phyloP scores from a whole-genome alignment of 1,140 invertebrate species.

The Proctacanthus coquilletti region DNA sequence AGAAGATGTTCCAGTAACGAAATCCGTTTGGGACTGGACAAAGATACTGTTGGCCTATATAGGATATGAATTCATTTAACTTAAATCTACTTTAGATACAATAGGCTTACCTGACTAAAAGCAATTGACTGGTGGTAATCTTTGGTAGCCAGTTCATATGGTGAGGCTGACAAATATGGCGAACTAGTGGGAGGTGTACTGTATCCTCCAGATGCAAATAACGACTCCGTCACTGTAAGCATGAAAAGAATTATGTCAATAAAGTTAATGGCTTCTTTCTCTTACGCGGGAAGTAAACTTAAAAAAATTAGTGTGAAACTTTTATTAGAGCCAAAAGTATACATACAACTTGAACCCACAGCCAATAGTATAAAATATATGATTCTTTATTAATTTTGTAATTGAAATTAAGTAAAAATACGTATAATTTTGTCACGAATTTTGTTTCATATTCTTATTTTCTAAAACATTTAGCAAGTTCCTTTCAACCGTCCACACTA shows the following conservation, averaged over 20 bases:
- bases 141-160: not conserved
- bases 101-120: not conserved
- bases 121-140: not conserved
- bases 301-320: too few species aligned
- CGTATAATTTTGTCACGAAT: too few species aligned
- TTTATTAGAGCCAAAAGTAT: too few species aligned
- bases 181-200: not conserved
- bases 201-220: not conserved
- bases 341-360: too few species aligned
- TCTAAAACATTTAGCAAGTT: too few species aligned
- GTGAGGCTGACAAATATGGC: not conserved
- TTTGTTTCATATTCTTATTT: too few species aligned
- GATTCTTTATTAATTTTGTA: too few species aligned
- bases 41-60: not conserved
- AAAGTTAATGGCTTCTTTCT: too few species aligned
- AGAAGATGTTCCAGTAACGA: not conserved
- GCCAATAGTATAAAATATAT: too few species aligned
- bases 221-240: not conserved
- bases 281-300: too few species aligned
- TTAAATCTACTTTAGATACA: not conserved
- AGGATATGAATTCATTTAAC: not conserved
- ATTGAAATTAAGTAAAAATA: too few species aligned
- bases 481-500: too few species aligned
- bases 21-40: conserved; percentile 1
- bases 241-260: not conserved